Evolutionary conservation across 2,888 invertebrate genomes (phyloP).

Genomic region (Petrophora chlorosata): DNA sequence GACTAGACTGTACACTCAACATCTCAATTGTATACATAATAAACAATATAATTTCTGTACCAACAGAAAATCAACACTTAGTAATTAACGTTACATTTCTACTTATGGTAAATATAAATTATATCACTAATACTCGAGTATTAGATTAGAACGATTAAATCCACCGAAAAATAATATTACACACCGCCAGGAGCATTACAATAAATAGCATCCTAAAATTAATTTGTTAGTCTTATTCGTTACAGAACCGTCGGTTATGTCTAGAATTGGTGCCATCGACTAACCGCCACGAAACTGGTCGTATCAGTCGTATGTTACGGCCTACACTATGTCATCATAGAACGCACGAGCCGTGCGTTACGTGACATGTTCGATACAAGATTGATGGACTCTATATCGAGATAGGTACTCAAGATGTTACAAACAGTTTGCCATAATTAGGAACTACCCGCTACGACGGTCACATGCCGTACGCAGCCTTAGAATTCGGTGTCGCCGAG

Average conservation of each 20-base stretch:
- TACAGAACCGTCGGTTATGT: slow-evolving; percentile 62
- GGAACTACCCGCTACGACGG: slow-evolving; percentile 40
- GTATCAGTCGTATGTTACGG: slow-evolving; percentile 44
- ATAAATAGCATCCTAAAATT: slow-evolving; percentile 70
- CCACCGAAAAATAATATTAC: slow-evolving; percentile 78
- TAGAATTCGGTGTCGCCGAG: slow-evolving; percentile 89
- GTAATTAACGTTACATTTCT: slow-evolving; percentile 75
- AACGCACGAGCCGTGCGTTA: slow-evolving; percentile 27
- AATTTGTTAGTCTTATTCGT: slow-evolving; percentile 78
- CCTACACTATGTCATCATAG: slow-evolving; percentile 19
- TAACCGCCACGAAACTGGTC: slow-evolving; percentile 53
- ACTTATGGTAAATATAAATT: slow-evolving; percentile 79
- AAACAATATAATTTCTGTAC: slow-evolving; percentile 76
- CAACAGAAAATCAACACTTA: slow-evolving; percentile 82
- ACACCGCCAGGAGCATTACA: slow-evolving; percentile 72
- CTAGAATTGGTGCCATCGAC: slow-evolving; percentile 53
- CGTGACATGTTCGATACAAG: slow-evolving; percentile 23
- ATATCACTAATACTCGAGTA: slow-evolving; percentile 82
- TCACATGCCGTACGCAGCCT: slow-evolving; percentile 30
- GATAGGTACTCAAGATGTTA: slow-evolving; percentile 17
- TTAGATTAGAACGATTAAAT: slow-evolving; percentile 81
- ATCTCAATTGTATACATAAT: slow-evolving; percentile 76
- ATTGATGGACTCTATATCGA: slow-evolving; percentile 24
- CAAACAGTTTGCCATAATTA: slow-evolving; percentile 38
- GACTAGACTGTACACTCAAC: slow-evolving; percentile 83